phyloP scores from a whole-genome alignment of 1,140 invertebrate genomes.

The Penaeus japonicus region DNA sequence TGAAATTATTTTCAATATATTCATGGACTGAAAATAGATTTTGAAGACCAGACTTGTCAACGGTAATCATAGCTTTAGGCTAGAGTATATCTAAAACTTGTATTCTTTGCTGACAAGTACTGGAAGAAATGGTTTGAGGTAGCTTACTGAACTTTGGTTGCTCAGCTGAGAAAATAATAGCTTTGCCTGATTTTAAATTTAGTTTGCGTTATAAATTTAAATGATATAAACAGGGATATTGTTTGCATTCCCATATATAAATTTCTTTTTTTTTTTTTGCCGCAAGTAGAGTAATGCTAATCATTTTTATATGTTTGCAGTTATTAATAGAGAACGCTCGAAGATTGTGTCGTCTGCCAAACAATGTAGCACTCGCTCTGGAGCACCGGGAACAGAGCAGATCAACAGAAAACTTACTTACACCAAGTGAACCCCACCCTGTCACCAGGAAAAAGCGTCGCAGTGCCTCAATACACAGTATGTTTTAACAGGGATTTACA shows the following conservation, averaged over 20 bases:
- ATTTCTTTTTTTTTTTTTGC: not conserved
- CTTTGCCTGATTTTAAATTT: no score
- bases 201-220: no score
- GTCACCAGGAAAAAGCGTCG: slow-evolving; percentile 34
- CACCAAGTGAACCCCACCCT: not conserved
- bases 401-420: slow-evolving; percentile 22
- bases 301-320: not conserved
- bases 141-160: no score
- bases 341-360: slow-evolving; percentile 20
- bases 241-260: not conserved
- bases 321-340: slow-evolving; percentile 29
- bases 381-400: slow-evolving; percentile 15
- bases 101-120: no score
- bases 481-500: not conserved
- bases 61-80: no score
- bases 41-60: no score
- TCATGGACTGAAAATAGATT: no score
- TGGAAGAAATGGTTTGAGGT: no score
- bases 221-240: no score
- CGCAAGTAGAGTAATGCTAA: not conserved
- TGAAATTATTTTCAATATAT: no score
- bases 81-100: no score
- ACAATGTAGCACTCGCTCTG: slow-evolving; percentile 7
- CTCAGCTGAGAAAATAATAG: no score
- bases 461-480: slow-evolving; percentile 37